Base-by-base conservation (phyloP, 2,888 invertebrate species). In the Tenthredo livida region DNA sequence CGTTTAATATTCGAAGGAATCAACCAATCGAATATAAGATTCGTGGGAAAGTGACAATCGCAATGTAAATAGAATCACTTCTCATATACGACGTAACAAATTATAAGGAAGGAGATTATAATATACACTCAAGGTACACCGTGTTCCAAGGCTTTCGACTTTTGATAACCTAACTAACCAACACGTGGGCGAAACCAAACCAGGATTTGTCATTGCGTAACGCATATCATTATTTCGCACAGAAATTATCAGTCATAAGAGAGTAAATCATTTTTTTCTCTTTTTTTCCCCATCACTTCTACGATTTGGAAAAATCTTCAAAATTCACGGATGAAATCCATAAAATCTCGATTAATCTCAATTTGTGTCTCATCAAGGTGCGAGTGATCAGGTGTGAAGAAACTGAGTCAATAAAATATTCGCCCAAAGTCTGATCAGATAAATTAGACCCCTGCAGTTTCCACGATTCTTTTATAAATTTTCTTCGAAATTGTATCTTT, bases 21-120 rank as follows among this genome's bases (percentile, higher is more conserved):
- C 17, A 10, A 47, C 83, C 47, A 83, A 83, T 83, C 67, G 70
- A 33, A 4, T 47, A n/a, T 47, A 47, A 29, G 70, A 25, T 67
- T 83, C 70, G 83, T 58, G 70, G 70, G 83, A 67, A 65, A 67
- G 83, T 83, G 67, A 67, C 83, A 47, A 83, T 33, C 15, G 4
- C 10, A 17, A 15, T 67, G 83, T 47, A 43, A 67, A 67, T 67
- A 67, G 33, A 83, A 54, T 40, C n/a, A n/a, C 17, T 43, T 21
- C n/a, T 37, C 21, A n/a, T 25, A 47, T 47, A 4, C 21, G 12
- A 75, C 40, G 47, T 33, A 47, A 75, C 73, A 12, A 21, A 15
- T 67, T 67, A 67, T 43, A 73, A 7, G 43, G 17, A n/a, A 40
- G n/a, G 40, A 72, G 9, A n/a, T 67, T 17, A 17, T 50, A 17